Evolutionary conservation across 2,797 vertebrate species (phyloP), one percentile per base, ranked within the genome.

Genomic region (Sebastes trivittatus): DNA sequence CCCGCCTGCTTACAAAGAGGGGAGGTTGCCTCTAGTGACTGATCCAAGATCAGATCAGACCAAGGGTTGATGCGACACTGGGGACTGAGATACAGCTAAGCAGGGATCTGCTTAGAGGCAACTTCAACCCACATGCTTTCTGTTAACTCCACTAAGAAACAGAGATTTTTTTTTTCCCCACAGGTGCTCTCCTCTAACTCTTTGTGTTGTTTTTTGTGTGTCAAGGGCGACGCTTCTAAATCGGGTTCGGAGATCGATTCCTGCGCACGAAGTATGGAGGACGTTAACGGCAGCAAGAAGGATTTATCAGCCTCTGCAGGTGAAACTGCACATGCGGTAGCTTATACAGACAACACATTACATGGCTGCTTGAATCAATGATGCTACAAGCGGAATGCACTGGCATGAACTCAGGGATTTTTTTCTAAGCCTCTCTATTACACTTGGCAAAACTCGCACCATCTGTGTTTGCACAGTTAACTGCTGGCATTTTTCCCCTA

Each of bases 171-270:
- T 49, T 49, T 20, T 22, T 54, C 52, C 49, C 52, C 55, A 59
- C 72, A 52, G 60, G 56, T 80, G 52, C 49, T 59, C 16, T 30
- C 14, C 13, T 63, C 77, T 91, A 78, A 91, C 77, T 38, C 30
- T 58, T 9, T 81, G 64, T 77, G 32, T 81, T 75, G 58, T 62
- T 60, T 87, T 75, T 75, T 87, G 46, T 93, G 59, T 90, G 54
- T 90, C 59, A 95, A 99, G 98, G 98, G 97, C 23, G 98, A 99
- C 61, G 96, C 93, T 75, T 98, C 97, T 74, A 98, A 98, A 93
- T 96, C 97, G 0, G 96, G 97, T 82, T 99, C 98, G 0, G 98
- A 99, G 84, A 95, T 95, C 0, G 97, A 97, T 89, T 96, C 97
- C 87, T 97, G 95, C 78, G 92, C 96, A 3, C 95, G 73, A 73